These are phyloP conservation scores for Salarias fasciatus DNA, from an alignment of 2,797 vertebrate genomes.

Conservation along the genomic window DNA sequence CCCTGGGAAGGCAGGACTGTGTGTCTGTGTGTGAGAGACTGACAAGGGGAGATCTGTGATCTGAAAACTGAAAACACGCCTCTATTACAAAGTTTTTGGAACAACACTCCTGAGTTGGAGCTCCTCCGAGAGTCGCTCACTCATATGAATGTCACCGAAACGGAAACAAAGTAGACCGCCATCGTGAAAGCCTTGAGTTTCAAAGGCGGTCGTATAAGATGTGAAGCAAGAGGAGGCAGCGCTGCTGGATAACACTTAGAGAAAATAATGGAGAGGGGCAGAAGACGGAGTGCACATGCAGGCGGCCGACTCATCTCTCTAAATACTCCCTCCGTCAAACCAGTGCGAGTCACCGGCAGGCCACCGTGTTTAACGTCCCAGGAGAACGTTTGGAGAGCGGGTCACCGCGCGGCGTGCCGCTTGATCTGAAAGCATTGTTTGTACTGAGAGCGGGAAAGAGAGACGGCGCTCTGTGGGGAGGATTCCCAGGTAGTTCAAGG, in stretches of 20 bases:
- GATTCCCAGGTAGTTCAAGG: constrained; percentile 60
- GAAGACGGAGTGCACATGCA: constrained; percentile 29
- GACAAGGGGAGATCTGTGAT: constrained; percentile 6
- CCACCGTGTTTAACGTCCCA: constrained; percentile 41
- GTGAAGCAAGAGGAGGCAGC: constrained; percentile 44
- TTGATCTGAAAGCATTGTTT: constrained; percentile 49
- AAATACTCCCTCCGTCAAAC: constrained; percentile 55
- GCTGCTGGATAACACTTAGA: constrained; percentile 50
- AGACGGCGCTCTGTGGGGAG: constrained; percentile 33
- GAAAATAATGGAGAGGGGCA: constrained; percentile 17
- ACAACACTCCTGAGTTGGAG: constrained; percentile 36
- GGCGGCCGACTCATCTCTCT: constrained; percentile 46
- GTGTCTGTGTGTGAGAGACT: constrained; percentile 2
- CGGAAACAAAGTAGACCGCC: constrained; percentile 58
- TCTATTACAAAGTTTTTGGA: constrained; percentile 43
- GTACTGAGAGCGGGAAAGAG: constrained; percentile 31
- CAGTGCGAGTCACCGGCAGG: constrained; percentile 56
- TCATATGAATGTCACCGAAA: constrained; percentile 58
- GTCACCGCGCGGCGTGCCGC: constrained; percentile 30
- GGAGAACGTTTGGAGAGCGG: constrained; percentile 44
- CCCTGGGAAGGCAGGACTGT: too few relatives aligned
- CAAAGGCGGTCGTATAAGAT: constrained; percentile 50
- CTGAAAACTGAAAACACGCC: constrained; percentile 40
- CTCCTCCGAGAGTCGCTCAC: constrained; percentile 47
- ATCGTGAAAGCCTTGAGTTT: constrained; percentile 53